Conservation (phyloP, 2,113 vertebrate species). For the Oncorhynchus mykiss region DNA sequence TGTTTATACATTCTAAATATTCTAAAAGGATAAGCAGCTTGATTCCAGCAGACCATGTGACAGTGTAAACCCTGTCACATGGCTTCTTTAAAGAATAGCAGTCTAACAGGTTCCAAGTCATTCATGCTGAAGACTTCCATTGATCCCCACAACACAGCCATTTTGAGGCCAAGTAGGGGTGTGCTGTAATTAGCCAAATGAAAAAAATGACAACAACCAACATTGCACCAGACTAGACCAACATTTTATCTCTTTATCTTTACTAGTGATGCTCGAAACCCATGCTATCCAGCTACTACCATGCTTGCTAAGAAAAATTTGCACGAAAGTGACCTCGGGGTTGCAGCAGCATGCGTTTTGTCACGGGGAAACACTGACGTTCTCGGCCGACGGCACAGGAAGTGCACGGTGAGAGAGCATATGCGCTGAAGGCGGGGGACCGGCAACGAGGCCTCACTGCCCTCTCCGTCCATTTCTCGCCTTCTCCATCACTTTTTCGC, state of each 20-base stretch:
- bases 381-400: constrained; percentile 2
- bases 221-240: too few relatives aligned
- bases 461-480: constrained; percentile 33
- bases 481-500: constrained; percentile 26
- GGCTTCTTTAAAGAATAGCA: constrained; percentile 4
- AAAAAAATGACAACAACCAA: too few relatives aligned
- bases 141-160: background rate
- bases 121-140: background rate
- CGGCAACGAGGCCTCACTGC: constrained; percentile 37
- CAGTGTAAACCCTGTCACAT: background rate
- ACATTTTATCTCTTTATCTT: too few relatives aligned
- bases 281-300: background rate
- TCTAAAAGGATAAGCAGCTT: constrained; percentile 9
- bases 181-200: too few relatives aligned
- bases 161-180: too few relatives aligned
- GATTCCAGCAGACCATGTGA: background rate
- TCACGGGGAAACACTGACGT: background rate
- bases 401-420: constrained; percentile 38
- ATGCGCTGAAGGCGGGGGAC: constrained; percentile 42
- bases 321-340: background rate
- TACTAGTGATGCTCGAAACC: too few relatives aligned
- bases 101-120: background rate
- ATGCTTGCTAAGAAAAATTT: background rate
- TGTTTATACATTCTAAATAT: constrained; percentile 18
- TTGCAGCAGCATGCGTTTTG: background rate